phyloP scores from a whole-genome alignment of 2,888 invertebrate species.

The Disparrhopalites patrizii region DNA sequence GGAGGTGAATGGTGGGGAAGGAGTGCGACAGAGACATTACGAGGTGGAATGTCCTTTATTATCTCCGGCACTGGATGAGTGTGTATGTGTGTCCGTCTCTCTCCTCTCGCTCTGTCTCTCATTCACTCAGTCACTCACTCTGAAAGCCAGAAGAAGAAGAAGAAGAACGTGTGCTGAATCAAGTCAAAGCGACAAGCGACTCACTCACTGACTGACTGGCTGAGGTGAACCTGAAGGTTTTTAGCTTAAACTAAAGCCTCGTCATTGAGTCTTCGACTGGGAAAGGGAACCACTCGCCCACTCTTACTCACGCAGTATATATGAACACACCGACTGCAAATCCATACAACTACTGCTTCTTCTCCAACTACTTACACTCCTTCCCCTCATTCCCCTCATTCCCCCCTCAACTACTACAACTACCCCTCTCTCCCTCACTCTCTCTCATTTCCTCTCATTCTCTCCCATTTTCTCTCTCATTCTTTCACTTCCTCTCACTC shows the following conservation, averaged over 20 bases:
- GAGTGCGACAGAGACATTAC: conserved; percentile 1
- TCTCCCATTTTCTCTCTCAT: too few relatives aligned
- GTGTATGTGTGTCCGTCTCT: too few relatives aligned
- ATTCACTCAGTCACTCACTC: too few relatives aligned
- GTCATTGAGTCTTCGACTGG: neutral
- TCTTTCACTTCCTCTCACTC: too few relatives aligned
- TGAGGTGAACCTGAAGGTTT: conserved; percentile 16
- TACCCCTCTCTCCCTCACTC: neutral
- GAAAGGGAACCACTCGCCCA: neutral
- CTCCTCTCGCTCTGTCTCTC: too few relatives aligned
- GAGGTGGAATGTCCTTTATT: conserved; percentile 12
- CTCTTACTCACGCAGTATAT: neutral
- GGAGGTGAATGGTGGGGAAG: neutral
- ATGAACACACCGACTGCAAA: too few relatives aligned
- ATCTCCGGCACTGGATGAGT: neutral
- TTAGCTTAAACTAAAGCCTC: conserved; percentile 5
- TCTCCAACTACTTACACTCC: too few relatives aligned
- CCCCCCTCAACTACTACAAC: too few relatives aligned
- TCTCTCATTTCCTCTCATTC: too few relatives aligned
- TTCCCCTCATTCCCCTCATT: too few relatives aligned
- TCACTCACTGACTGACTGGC: conserved; percentile 13
- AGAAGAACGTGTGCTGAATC: conserved; percentile 7
- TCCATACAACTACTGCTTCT: too few relatives aligned
- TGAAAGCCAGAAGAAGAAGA: too few relatives aligned
- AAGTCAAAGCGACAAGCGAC: conserved; percentile 23